Conservation (phyloP, 2,888 invertebrate genomes). For the Drepanosiphum platanoidis region DNA sequence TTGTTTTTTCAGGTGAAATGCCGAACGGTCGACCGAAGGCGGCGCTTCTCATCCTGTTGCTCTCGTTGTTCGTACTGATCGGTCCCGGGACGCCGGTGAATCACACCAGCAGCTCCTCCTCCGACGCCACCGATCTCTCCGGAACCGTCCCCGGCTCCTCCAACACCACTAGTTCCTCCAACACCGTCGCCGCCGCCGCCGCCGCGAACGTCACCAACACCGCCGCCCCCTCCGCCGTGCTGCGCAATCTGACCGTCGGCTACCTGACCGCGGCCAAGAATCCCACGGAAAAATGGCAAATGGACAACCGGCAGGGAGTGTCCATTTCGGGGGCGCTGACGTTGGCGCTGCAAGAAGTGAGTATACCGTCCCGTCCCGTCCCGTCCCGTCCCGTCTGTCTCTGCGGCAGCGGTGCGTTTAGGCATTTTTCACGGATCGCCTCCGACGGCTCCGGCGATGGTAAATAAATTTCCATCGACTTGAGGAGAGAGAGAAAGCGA, state of each 20-base stretch:
- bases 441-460: no score
- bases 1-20: constrained; percentile 59
- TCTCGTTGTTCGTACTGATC: constrained; percentile 63
- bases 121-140: constrained; percentile 67
- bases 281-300: no score
- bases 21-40: constrained; percentile 67
- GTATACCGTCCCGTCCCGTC: constrained; percentile 32
- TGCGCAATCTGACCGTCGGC: constrained; percentile 77
- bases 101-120: constrained; percentile 66
- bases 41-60: constrained; percentile 65
- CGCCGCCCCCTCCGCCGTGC: constrained; percentile 56
- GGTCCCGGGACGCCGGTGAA: constrained; percentile 39
- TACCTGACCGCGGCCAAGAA: constrained; percentile 86
- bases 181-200: constrained; percentile 68
- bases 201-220: constrained; percentile 62
- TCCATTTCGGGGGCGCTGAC: constrained; percentile 90
- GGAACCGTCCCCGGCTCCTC: constrained; percentile 68
- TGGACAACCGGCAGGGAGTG: constrained; percentile 82
- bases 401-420: neutral
- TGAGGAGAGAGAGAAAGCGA: no score
- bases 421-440: no score
- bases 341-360: constrained; percentile 86
- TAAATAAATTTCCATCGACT: no score
- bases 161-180: constrained; percentile 64
- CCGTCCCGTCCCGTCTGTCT: neutral